A percentile compares a stretch with the other conserved stretches of the same genome.
phyloP scores from a whole-genome alignment of 2,113 vertebrate genomes.

The Toxotes jaculatrix region DNA sequence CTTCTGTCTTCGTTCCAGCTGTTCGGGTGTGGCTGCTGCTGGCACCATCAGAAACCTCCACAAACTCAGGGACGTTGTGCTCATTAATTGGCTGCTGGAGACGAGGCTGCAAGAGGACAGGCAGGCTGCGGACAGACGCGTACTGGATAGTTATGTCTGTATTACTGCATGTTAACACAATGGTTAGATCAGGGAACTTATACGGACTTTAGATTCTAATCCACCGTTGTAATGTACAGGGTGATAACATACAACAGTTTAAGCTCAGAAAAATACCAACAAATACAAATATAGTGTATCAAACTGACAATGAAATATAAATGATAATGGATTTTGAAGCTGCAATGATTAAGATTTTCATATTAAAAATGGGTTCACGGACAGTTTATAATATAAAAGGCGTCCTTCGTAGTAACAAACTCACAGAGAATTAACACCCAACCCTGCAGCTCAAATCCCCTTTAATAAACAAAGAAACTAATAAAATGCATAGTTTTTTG shows the following conservation, averaged over 20 bases:
- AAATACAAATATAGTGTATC: background rate
- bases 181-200: background rate
- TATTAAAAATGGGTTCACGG: background rate
- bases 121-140: background rate
- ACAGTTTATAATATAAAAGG: background rate
- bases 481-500: too few species aligned
- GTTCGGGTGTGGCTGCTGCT: slow-evolving; percentile 69
- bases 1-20: slow-evolving; percentile 45
- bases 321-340: background rate
- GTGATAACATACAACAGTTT: background rate
- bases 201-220: background rate
- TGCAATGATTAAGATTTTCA: background rate
- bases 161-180: background rate
- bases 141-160: background rate
- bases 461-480: too few species aligned
- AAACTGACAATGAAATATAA: background rate
- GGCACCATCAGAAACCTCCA: slow-evolving; percentile 60
- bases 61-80: slow-evolving; percentile 40
- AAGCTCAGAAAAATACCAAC: background rate
- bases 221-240: background rate
- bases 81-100: slow-evolving; percentile 58
- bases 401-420: background rate
- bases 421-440: background rate
- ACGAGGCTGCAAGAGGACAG: slow-evolving; percentile 7
- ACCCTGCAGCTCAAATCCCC: too few species aligned